These are phyloP conservation scores for Cryptosula pallasiana DNA, from an alignment of 2,888 invertebrate species.

Conservation along the genomic window DNA sequence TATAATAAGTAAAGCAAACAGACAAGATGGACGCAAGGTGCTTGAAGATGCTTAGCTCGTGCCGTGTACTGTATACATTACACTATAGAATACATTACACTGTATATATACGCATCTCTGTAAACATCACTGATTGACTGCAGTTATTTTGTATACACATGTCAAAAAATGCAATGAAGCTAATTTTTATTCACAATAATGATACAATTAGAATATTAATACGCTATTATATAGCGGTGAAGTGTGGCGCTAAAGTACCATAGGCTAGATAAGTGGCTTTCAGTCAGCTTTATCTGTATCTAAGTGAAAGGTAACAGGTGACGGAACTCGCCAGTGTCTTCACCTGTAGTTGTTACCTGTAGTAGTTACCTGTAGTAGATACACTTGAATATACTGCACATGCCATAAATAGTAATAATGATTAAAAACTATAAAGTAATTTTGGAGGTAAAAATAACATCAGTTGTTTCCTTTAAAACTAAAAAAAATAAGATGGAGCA, in stretches of 20 bases:
- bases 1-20: conserved; percentile 21
- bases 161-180: conserved; percentile 21
- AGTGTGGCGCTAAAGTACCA: background rate
- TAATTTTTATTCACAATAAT: conserved; percentile 17
- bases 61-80: background rate
- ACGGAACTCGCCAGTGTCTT: too few species aligned
- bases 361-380: too few species aligned
- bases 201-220: conserved; percentile 24
- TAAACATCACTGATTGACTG: background rate
- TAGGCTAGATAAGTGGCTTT: background rate
- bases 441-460: too few species aligned
- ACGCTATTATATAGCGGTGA: background rate
- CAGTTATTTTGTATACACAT: background rate
- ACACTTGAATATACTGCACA: too few species aligned
- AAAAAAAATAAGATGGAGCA: too few species aligned
- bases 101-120: background rate
- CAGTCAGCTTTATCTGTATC: background rate
- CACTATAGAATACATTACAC: background rate
- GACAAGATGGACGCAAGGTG: background rate
- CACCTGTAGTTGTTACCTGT: too few species aligned
- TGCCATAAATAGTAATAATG: too few species aligned
- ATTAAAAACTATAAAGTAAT: too few species aligned
- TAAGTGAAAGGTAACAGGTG: too few species aligned
- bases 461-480: too few species aligned
- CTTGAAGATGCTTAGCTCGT: background rate